Base-by-base conservation (phyloP, 2,888 invertebrate species). In the Dusona sp. region DNA sequence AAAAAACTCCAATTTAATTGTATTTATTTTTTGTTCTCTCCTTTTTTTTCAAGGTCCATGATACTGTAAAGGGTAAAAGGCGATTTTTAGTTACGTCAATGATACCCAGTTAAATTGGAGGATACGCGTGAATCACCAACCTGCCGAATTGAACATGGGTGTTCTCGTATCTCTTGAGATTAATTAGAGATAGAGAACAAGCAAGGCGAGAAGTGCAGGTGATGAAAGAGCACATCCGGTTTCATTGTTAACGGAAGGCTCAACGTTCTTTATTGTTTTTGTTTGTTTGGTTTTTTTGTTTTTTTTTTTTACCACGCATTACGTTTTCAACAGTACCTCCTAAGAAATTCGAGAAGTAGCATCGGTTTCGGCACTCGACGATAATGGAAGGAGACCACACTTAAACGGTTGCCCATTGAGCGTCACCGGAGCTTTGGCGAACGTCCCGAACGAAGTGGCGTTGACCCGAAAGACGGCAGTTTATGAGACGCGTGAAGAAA, bases 111-210 rank as follows among this genome's bases (percentile, higher is more conserved):
- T 89, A 88, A 89, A 83, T 86, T 78, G 88, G 86, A 89, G 89
- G 88, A 89, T 90, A 90, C 90, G 89, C 91, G 88, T 89, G 57
- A 79, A 90, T 89, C 90, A 92, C 92, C 92, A 92, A 92, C 92
- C 92, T 92, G 92, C 89, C 89, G 88, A 77, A 90, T 88, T 88
- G 90, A 25, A 70, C 13, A 42, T 89, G 88, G 89, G 89, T 90
- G 73, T 83, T 80, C 45, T 73, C 77, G 36, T 86, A 77, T 77
- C 45, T 68, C 77, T 70, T 45, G 48, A 33, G 25, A 74, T 16
- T 64, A n/a, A 73, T 25, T 25, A 29, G 29, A 73, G 33, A 65
- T 45, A 57, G 48, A 57, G 51, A 68, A 72, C 51, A 45, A 81
- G 51, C 68, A 64, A 74, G 54, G 57, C 45, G 42, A 64, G 61